Evolutionary conservation across 2,797 vertebrate genomes (phyloP), one percentile per base, ranked within the genome.

Genomic region (Channa striata): DNA sequence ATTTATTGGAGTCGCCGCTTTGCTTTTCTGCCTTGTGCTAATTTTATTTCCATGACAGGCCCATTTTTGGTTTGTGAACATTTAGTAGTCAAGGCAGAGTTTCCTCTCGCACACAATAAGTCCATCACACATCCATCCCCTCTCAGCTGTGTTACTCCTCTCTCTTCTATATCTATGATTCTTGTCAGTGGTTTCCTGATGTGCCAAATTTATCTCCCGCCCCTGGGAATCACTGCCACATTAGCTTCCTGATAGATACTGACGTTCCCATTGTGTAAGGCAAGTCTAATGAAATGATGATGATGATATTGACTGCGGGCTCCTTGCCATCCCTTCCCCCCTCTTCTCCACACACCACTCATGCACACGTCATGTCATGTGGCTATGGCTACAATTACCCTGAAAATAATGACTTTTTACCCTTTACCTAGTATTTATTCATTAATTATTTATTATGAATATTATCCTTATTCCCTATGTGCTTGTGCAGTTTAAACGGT

Each of bases 211-310:
- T 70, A 85, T 86, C 87, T 79, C 69, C 81, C 21, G 21, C 89
- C 87, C 80, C 64, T 72, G 88, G 84, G 90, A 90, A 85, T 91
- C 85, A 74, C 88, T 90, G 85, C 86, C 91, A 91, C 91, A 93
- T 93, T 93, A 93, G 82, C 83, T 80, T 72, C 72, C 80, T 93
- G 91, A 94, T 91, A 85, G 86, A 93, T 87, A 85, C 88, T 89
- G 92, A 92, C 83, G 53, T 77, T 81, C 81, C 82, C 84, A 91
- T 91, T 91, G 90, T 92, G 87, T 62, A 77, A 76, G 74, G 86
- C 83, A 73, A 72, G 82, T 89, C 80, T 91, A 92, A 92, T 93
- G 87, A 93, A 93, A 91, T 86, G 88, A 91, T 87, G 85, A 88
- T 83, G 88, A 90, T 87, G 86, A 92, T 91, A 91, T 89, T 92